Base-by-base conservation (phyloP, 2,888 invertebrate species). In the Brachylomia viminalis region DNA sequence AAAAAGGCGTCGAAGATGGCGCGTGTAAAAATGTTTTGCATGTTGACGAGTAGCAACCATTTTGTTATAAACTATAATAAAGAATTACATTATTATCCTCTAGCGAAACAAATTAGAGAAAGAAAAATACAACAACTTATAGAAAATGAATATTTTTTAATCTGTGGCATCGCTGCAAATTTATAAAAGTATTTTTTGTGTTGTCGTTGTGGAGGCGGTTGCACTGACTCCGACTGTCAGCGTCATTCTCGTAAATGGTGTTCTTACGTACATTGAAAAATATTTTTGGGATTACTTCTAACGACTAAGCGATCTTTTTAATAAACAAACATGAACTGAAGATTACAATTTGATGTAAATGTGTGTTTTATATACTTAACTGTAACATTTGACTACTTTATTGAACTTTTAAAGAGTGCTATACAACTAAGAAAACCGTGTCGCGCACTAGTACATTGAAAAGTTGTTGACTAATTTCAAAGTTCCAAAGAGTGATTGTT, bases 381-480 rank as follows among this genome's bases (percentile, higher is more conserved):
- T 42, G 64, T 38, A 42, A 52, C 66, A 75, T 83, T 84, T 72
- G 30, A 64, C 75, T 83, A 82, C 86, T 89, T 88, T 82, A 76
- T 67, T 86, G 82, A 88, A 90, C 85, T 90, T 90, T 79, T 72
- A 84, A 88, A 91, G 89, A 89, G 90, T 86, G 82, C n/a, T 87
- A 72, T 70, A 80, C 76, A 76, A 77, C 47, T 81, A 74, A 74
- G 80, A 71, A 82, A 75, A 70, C 64, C 69, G 84, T 86, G 88
- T 86, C 83, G 85, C 84, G 91, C 86, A n/a, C n/a, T n/a, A 88
- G 92, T 94, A 92, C 92, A 91, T 93, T 92, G 85, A 92, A 93
- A 94, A 94, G 94, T 94, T 95, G 94, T 93, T 92, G 89, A 90
- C 87, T 83, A 92, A 92, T 91, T 92, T 91, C 71, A 85, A 88